phyloP scores from a whole-genome alignment of 30 jellyfish, hydroid and myxozoan species.

The Hydractinia echinata region DNA sequence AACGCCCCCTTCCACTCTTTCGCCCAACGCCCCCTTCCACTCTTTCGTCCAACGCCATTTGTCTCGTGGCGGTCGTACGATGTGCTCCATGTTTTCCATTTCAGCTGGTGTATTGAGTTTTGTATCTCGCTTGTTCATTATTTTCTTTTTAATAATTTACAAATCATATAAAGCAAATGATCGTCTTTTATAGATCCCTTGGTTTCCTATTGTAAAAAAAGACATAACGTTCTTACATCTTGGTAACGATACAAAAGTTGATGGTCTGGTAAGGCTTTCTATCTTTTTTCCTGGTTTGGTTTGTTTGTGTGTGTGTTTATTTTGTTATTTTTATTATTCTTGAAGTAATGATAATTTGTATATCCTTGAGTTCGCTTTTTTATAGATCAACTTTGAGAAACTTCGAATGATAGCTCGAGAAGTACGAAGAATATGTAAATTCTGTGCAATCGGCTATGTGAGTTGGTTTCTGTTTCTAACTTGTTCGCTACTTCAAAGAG shows the following conservation, averaged over 20 bases:
- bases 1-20: background rate
- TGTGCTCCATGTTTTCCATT: no score
- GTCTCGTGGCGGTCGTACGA: background rate
- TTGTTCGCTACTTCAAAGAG: background rate
- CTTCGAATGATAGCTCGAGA: constrained; percentile 96
- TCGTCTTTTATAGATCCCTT: constrained; percentile 76
- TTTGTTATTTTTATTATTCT: no score
- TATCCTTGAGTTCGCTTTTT: background rate
- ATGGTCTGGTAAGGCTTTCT: constrained; percentile 81
- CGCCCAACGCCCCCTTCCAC: background rate
- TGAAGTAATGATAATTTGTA: no score
- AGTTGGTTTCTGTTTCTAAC: constrained; percentile 27
- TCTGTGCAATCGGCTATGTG: constrained; percentile 97
- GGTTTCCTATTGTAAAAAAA: constrained; percentile 90
- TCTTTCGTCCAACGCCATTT: background rate
- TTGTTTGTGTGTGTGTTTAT: no score
- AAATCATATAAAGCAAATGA: no score
- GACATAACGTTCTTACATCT: constrained; percentile 85
- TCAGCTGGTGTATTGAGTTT: no score
- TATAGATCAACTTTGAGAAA: constrained; percentile 85
- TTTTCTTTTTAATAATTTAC: no score
- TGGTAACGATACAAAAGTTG: constrained; percentile 92
- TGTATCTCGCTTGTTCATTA: no score
- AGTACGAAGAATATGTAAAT: constrained; percentile 92
- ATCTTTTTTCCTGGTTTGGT: background rate